Evolutionary conservation across 2,797 vertebrate genomes (phyloP).

Genomic region (Pangasius krempfi): DNA sequence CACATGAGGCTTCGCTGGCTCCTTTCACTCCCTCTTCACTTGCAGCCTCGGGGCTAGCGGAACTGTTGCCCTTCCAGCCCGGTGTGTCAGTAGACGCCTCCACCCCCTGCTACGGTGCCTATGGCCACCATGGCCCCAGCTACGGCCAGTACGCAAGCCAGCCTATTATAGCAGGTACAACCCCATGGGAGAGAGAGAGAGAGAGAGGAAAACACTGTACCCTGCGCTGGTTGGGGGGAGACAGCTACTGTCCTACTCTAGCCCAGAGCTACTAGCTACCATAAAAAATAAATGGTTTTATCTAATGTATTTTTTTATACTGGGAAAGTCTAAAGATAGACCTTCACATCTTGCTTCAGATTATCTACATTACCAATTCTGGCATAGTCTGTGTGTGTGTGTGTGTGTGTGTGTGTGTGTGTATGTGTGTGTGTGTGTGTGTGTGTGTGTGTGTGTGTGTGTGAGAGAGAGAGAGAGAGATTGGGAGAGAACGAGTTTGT

Average conservation of each 20-base stretch:
- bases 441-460: neutral
- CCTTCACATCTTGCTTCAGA: neutral
- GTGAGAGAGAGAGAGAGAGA: neutral
- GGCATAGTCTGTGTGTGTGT: too few species aligned
- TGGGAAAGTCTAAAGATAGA: conserved; percentile 11
- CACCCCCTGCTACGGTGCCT: conserved; percentile 83
- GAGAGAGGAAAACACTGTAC: conserved; percentile 33
- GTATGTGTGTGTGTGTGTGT: neutral
- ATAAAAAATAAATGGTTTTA: conserved; percentile 12
- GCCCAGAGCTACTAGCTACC: conserved; percentile 31
- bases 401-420: neutral
- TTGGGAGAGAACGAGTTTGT: neutral
- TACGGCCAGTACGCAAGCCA: conserved; percentile 88
- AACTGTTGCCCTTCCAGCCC: conserved; percentile 88
- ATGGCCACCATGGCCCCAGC: conserved; percentile 82
- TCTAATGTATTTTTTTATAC: conserved; percentile 17
- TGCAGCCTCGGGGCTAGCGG: conserved; percentile 81
- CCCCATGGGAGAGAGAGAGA: conserved; percentile 49
- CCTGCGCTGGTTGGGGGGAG: conserved; percentile 54
- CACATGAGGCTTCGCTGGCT: conserved; percentile 90
- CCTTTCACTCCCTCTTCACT: conserved; percentile 88
- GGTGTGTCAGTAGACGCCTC: conserved; percentile 87
- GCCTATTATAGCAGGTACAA: conserved; percentile 87
- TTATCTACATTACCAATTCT: neutral
- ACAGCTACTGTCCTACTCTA: conserved; percentile 48